phyloP scores from a whole-genome alignment of 2,888 invertebrate genomes.

The Mythimna ferrago region DNA sequence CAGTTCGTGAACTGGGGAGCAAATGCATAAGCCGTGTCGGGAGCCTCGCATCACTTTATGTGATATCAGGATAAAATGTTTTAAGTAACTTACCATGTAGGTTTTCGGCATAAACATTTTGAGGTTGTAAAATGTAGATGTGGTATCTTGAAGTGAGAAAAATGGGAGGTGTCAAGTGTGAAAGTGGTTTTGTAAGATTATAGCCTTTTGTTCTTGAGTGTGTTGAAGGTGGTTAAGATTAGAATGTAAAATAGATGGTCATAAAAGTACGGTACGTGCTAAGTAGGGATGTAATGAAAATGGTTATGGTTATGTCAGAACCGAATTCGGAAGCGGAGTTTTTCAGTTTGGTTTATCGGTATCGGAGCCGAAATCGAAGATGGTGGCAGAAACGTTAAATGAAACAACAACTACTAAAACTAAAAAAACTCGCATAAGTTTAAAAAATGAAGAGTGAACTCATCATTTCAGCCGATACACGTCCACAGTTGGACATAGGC shows the following conservation, averaged over 20 bases:
- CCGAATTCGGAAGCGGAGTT: no score
- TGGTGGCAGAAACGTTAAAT: no score
- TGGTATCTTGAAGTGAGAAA: conserved; percentile 21
- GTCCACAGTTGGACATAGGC: no score
- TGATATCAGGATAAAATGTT: conserved; percentile 56
- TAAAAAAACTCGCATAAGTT: no score
- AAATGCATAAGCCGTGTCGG: conserved; percentile 62
- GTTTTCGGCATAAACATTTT: conserved; percentile 51
- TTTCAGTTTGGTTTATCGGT: no score
- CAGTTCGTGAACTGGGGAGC: conserved; percentile 29
- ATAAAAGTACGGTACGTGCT: background rate
- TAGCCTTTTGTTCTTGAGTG: conserved; percentile 10
- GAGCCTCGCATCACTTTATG: conserved; percentile 45
- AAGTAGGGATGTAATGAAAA: background rate
- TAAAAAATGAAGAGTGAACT: no score
- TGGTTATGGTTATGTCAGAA: no score
- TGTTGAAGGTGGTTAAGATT: background rate
- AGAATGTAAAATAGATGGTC: background rate
- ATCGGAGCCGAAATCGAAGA: no score
- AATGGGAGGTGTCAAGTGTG: conserved; percentile 23
- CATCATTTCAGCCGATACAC: no score
- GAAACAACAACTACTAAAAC: no score
- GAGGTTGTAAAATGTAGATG: conserved; percentile 38
- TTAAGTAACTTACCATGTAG: conserved; percentile 57
- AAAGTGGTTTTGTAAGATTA: conserved; percentile 12